These are phyloP conservation scores for Lepidochrysops patricia DNA, from an alignment of 2,888 invertebrate genomes.

Conservation along the genomic window DNA sequence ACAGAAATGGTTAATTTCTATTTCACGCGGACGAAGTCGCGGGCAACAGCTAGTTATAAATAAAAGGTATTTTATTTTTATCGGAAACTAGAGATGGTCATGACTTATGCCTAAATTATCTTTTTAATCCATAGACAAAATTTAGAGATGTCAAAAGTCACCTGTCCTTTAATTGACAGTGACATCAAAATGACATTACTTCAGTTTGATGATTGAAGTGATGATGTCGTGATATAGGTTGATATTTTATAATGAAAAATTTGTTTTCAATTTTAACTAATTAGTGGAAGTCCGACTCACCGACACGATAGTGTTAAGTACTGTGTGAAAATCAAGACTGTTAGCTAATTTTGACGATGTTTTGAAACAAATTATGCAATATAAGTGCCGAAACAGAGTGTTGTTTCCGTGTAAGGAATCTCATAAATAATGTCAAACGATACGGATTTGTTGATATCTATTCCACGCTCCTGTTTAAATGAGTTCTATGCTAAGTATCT, in stretches of 20 bases:
- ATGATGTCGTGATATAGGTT: background rate
- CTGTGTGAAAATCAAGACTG: background rate
- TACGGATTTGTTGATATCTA: slow-evolving; percentile 52
- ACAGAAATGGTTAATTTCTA: too few species aligned
- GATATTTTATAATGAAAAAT: background rate
- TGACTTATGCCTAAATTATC: background rate
- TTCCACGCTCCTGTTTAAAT: slow-evolving; percentile 56
- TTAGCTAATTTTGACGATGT: background rate
- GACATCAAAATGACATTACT: background rate
- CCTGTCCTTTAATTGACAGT: background rate
- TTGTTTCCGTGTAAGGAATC: slow-evolving; percentile 35
- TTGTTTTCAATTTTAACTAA: background rate
- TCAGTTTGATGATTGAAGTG: background rate
- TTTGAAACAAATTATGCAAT: slow-evolving; percentile 46
- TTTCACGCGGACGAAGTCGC: too few species aligned
- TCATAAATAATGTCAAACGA: slow-evolving; percentile 59
- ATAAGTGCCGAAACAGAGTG: slow-evolving; percentile 41
- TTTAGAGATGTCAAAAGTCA: background rate
- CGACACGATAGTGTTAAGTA: background rate
- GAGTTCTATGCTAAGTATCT: slow-evolving; percentile 63
- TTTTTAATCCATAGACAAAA: background rate
- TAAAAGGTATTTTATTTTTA: too few species aligned
- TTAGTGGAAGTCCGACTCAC: slow-evolving; percentile 12
- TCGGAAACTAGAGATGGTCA: too few species aligned
- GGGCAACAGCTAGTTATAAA: too few species aligned